A percentile compares a stretch with the other conserved stretches of the same genome.
Evolutionary conservation across 2,797 vertebrate species (phyloP).

Genomic region (Alouatta caraya): DNA sequence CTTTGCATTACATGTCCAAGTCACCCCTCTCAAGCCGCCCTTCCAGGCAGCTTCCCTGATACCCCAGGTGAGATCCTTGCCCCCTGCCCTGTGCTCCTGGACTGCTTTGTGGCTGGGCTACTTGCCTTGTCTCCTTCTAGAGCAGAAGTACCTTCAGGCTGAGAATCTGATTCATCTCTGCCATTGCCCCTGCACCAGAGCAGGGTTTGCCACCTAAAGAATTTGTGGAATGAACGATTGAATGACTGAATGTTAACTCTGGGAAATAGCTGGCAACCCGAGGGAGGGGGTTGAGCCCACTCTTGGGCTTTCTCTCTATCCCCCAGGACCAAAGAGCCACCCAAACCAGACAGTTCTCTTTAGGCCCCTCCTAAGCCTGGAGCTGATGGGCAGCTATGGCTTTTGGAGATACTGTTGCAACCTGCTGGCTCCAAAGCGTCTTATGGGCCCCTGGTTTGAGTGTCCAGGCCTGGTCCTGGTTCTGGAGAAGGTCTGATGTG

Average conservation of each 20-base stretch:
- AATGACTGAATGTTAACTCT: not conserved
- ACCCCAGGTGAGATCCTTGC: not conserved
- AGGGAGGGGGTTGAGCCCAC: not conserved
- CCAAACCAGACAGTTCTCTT: not conserved
- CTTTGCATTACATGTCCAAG: not conserved
- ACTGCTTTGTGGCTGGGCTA: not conserved
- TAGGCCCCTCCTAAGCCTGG: not conserved
- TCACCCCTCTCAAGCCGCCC: not conserved
- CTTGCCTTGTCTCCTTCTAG: not conserved
- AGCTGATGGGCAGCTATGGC: not conserved
- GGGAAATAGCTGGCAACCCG: not conserved
- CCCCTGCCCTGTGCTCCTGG: not conserved
- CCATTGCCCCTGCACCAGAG: not conserved
- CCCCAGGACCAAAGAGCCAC: not conserved
- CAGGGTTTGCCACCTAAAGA: not conserved
- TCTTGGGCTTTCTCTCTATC: not conserved
- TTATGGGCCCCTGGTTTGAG: not conserved
- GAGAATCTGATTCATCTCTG: conserved; percentile 4
- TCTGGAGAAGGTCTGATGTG: not conserved
- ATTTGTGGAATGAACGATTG: not conserved
- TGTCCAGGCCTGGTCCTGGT: not conserved
- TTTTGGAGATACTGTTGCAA: not conserved
- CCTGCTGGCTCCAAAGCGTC: not conserved
- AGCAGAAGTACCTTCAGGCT: not conserved
- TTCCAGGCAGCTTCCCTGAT: not conserved